Evolutionary conservation across 2,113 vertebrate genomes (phyloP).

Genomic region (Colinus virginianus): DNA sequence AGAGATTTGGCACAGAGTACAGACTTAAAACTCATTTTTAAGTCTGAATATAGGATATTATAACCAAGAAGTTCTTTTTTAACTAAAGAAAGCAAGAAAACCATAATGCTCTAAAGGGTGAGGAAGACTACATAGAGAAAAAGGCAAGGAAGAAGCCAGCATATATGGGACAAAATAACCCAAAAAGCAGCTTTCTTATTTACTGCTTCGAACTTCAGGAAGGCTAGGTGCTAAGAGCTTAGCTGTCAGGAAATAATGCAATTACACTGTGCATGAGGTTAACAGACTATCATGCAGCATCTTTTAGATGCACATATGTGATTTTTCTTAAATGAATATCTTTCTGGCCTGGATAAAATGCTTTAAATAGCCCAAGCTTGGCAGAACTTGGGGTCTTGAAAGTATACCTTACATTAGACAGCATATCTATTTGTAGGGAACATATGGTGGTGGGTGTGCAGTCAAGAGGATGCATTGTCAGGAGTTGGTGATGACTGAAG

Average conservation of each 20-base stretch:
- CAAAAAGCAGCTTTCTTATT: background rate
- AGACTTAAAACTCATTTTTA: background rate
- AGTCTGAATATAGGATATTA: background rate
- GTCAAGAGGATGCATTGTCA: background rate
- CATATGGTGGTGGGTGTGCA: background rate
- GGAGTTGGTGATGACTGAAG: background rate
- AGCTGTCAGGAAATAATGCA: conserved; percentile 29
- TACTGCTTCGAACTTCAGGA: conserved; percentile 25
- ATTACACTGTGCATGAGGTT: conserved; percentile 7
- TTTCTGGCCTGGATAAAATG: conserved; percentile 17
- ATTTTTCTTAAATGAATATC: conserved; percentile 1
- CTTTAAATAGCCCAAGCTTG: background rate
- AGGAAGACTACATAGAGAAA: background rate
- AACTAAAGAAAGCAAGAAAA: background rate
- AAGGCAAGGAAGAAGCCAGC: background rate
- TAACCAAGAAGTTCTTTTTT: background rate
- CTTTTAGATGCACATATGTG: background rate
- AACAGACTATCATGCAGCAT: background rate
- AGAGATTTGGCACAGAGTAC: background rate
- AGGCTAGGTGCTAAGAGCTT: conserved; percentile 2
- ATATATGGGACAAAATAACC: background rate
- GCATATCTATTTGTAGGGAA: background rate
- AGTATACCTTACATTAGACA: background rate
- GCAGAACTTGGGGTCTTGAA: background rate
- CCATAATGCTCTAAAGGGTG: background rate